Evolutionary conservation across 2,797 vertebrate genomes (phyloP).

Genomic region (Cottoperca gobio): DNA sequence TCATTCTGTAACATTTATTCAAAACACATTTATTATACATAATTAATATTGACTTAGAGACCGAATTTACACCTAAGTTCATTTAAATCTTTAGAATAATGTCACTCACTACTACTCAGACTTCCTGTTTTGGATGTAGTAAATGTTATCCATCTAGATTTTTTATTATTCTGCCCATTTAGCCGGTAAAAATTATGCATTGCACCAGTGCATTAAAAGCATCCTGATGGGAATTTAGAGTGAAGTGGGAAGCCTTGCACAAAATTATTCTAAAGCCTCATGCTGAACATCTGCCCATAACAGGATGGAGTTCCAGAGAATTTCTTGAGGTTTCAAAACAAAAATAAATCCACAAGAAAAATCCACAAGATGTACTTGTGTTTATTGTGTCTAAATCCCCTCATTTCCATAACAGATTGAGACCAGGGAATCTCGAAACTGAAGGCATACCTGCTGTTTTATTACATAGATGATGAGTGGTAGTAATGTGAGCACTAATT

Average conservation of each 20-base stretch:
- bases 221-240: slow-evolving; percentile 29
- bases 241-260: slow-evolving; percentile 23
- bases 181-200: slow-evolving; percentile 15
- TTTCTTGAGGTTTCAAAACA: slow-evolving; percentile 65
- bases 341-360: slow-evolving; percentile 65
- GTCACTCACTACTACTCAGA: background rate
- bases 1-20: background rate
- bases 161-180: slow-evolving; percentile 3
- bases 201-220: slow-evolving; percentile 14
- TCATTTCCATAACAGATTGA: slow-evolving; percentile 78
- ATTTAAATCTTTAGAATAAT: slow-evolving; percentile 5
- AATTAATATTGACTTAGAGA: no score
- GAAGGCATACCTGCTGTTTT: slow-evolving; percentile 58
- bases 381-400: slow-evolving; percentile 74
- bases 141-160: slow-evolving; percentile 3
- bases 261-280: slow-evolving; percentile 40
- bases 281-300: slow-evolving; percentile 69
- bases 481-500: slow-evolving; percentile 23
- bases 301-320: slow-evolving; percentile 47
- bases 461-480: slow-evolving; percentile 24
- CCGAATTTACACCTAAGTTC: background rate
- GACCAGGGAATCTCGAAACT: slow-evolving; percentile 46
- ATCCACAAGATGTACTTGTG: slow-evolving; percentile 67
- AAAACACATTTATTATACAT: background rate
- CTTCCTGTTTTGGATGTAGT: background rate